Base-by-base conservation (phyloP, 2,888 invertebrate genomes). In the Chymomyza amoena region DNA sequence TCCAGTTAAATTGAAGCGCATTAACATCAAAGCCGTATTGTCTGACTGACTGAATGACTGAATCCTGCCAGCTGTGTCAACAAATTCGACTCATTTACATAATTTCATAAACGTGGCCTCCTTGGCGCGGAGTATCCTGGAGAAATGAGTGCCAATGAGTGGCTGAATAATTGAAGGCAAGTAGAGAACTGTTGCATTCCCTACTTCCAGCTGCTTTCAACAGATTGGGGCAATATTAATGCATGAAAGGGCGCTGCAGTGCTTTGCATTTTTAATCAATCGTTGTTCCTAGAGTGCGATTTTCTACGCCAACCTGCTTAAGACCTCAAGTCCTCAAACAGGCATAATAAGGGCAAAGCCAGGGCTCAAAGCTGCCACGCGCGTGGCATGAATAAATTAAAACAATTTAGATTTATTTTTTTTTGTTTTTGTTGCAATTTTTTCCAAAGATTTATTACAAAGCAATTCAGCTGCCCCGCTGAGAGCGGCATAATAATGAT, bases 351-450 rank as follows among this genome's bases (percentile, higher is more conserved):
- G 25, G 51, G 51, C 65, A 36, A 51, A 45, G 39, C 13, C 10
- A 13, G 61, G 61, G 57, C 61, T 67, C 62, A 65, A 64, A 66
- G 70, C 36, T 75, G 81, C 75, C 72, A 71, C 66, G 84, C 84
- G 73, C 83, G 86, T 80, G 78, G 78, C 80, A 82, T 87, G 88
- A 82, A 87, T 84, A 87, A 83, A 87, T 84, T 85, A 85, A 78
- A 75, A 71, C 74, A 70, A 76, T 76, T 82, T 85, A 70, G 66
- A 59, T 25, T 25, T 15, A 6, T 13, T 59, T 59, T 32, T 32
- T 32, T 16, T 25, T 32, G 54, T 20, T 16, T 20, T 54, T 73
- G 78, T 72, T 69, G 76, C 71, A 79, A 73, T 81, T 84, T 77
- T 75, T 68, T 56, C 45, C 32, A 61, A 69, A 72, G 82, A 84